phyloP scores from a whole-genome alignment of 2,113 vertebrate genomes.

The Jaculus jaculus region DNA sequence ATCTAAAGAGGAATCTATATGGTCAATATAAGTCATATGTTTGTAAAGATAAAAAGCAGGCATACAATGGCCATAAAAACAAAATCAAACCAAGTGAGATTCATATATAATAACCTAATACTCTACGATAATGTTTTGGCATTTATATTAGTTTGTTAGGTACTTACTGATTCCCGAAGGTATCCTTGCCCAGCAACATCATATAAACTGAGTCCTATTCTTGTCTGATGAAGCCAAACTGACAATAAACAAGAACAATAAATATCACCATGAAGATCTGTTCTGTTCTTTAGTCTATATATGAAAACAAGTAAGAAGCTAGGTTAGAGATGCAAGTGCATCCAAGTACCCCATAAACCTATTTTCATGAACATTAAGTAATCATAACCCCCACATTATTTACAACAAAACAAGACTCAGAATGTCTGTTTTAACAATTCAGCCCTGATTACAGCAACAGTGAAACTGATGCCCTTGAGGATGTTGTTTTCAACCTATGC shows the following conservation, averaged over 20 bases:
- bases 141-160: neutral
- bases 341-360: neutral
- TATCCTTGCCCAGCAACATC: conserved; percentile 98
- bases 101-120: neutral
- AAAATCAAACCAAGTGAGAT: conserved; percentile 30
- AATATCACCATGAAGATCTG: conserved; percentile 50
- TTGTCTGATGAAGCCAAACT: conserved; percentile 95
- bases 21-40: neutral
- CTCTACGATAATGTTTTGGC: neutral
- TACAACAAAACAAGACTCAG: conserved; percentile 23
- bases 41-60: neutral
- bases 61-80: neutral
- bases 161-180: conserved; percentile 96
- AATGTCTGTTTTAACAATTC: conserved; percentile 25
- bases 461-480: neutral
- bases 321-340: conserved; percentile 9
- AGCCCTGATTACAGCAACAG: neutral
- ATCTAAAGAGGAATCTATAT: conserved; percentile 27
- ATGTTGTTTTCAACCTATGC: neutral
- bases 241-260: conserved; percentile 54
- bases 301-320: neutral
- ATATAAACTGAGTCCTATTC: conserved; percentile 98
- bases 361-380: neutral
- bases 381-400: neutral
- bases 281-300: neutral